Percentiles rank a stretch among this genome's conserved stretches.
Evolutionary conservation across 2,113 vertebrate species (phyloP).

Genomic region (Forbesichthys papilliferus): DNA sequence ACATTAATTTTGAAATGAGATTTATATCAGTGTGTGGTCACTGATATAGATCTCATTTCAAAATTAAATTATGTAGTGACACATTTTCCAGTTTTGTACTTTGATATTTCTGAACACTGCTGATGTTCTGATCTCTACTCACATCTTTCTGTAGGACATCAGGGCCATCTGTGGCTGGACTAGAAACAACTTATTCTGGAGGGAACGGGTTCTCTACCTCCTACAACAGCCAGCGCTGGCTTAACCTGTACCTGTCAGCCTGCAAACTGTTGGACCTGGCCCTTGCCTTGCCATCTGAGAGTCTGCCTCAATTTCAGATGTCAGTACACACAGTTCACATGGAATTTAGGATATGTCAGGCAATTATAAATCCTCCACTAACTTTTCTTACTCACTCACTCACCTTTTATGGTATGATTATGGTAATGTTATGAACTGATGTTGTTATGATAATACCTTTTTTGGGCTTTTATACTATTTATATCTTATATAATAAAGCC

Average conservation of each 20-base stretch:
- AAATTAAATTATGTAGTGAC: no score
- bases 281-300: constrained; percentile 93
- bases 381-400: no score
- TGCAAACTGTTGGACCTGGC: constrained; percentile 98
- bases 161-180: constrained; percentile 90
- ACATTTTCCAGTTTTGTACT: no score
- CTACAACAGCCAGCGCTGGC: constrained; percentile 97
- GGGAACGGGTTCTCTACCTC: constrained; percentile 98
- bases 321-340: constrained; percentile 73
- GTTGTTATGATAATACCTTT: no score
- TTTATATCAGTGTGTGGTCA: no score
- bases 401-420: no score
- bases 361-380: no score
- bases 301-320: constrained; percentile 99
- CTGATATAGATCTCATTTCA: no score
- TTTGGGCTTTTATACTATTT: no score
- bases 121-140: background rate
- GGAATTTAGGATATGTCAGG: background rate
- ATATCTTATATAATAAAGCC: no score
- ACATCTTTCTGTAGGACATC: constrained; percentile 80
- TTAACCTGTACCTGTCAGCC: constrained; percentile 97
- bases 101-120: background rate
- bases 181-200: constrained; percentile 96
- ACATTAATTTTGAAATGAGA: no score
- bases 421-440: no score